A percentile compares a stretch with the other conserved stretches of the same genome.
These are phyloP conservation scores for Simalia tracyae DNA, from an alignment of 2,797 vertebrate genomes.

Conservation along the genomic window DNA sequence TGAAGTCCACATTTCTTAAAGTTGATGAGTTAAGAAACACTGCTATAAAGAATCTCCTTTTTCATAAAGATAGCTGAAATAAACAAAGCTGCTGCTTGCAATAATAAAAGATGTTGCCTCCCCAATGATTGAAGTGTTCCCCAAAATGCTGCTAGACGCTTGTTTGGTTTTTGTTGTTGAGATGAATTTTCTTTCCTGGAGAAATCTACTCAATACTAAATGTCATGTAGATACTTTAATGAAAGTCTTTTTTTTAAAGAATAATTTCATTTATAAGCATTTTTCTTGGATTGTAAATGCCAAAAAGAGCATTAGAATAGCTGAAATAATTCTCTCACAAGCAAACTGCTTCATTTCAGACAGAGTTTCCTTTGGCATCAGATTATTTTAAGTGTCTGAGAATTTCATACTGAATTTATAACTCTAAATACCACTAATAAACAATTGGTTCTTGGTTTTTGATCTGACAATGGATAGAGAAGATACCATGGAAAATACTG, in stretches of 20 bases:
- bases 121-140: background rate
- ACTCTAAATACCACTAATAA: background rate
- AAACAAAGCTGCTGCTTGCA: background rate
- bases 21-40: background rate
- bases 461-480: slow-evolving; percentile 30
- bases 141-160: background rate
- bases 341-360: slow-evolving; percentile 35
- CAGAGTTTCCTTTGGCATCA: slow-evolving; percentile 20
- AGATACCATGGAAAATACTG: slow-evolving; percentile 37
- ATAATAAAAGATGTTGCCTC: background rate
- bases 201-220: background rate
- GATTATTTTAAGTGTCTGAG: slow-evolving; percentile 34
- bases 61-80: background rate
- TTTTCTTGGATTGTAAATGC: background rate
- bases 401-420: slow-evolving; percentile 32
- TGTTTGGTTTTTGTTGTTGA: background rate
- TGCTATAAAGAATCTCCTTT: background rate
- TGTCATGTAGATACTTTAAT: background rate
- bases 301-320: background rate
- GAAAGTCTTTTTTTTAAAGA: background rate
- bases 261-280: background rate
- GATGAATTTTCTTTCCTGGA: background rate
- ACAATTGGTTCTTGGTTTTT: background rate
- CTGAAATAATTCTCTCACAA: slow-evolving; percentile 15
- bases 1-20: background rate